A percentile compares a stretch with the other conserved stretches of the same genome.
Evolutionary conservation across 2,113 vertebrate species (phyloP).

Genomic region (Erythrocercus mccallii): DNA sequence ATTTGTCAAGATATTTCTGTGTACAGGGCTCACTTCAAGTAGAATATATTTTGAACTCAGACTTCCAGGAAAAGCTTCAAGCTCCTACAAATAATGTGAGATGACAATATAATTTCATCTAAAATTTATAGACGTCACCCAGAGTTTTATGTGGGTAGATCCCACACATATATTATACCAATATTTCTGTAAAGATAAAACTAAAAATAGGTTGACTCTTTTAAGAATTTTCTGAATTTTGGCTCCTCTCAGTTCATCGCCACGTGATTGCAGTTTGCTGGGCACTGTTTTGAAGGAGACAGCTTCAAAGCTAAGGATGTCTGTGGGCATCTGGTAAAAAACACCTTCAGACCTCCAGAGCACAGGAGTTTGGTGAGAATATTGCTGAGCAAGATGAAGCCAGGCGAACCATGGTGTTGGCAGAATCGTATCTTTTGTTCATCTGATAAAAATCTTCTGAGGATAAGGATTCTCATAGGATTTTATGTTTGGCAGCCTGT

Average conservation of each 20-base stretch:
- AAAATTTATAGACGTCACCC: background rate
- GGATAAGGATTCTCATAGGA: background rate
- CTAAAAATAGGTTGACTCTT: background rate
- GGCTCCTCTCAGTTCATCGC: background rate
- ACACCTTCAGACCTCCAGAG: background rate
- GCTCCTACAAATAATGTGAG: background rate
- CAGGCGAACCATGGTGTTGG: background rate
- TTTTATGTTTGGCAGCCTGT: constrained; percentile 45
- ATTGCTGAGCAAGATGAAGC: background rate
- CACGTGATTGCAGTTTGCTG: background rate
- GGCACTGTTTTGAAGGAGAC: background rate
- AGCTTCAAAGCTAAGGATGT: background rate
- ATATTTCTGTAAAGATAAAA: background rate
- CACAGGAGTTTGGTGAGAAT: background rate
- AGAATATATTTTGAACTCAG: background rate
- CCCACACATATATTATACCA: background rate
- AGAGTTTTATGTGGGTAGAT: background rate
- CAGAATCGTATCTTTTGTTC: background rate
- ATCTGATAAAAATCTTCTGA: constrained; percentile 28
- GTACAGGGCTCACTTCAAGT: background rate
- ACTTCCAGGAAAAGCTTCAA: background rate
- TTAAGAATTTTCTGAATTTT: background rate
- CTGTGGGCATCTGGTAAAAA: background rate
- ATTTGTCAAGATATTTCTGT: background rate
- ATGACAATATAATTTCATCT: background rate